Evolutionary conservation across 2,797 vertebrate genomes (phyloP).

Genomic region (Geotrypetes seraphini): DNA sequence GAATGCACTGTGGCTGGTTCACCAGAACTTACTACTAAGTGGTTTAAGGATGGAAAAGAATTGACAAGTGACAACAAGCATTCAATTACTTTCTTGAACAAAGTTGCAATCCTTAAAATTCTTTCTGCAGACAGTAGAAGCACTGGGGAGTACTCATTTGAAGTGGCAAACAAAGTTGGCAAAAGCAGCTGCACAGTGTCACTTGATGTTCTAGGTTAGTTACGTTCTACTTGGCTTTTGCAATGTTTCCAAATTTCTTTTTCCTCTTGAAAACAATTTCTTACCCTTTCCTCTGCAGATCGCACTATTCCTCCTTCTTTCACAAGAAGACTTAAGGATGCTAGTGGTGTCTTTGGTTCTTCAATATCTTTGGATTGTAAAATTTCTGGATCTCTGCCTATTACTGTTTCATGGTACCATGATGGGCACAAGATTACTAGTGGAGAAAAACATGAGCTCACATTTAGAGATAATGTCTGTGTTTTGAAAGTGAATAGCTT

Average conservation of each 20-base stretch:
- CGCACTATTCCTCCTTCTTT: slow-evolving; percentile 88
- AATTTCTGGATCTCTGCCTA: slow-evolving; percentile 85
- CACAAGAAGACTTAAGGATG: slow-evolving; percentile 82
- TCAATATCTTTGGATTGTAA: slow-evolving; percentile 78
- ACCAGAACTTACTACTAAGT: slow-evolving; percentile 83
- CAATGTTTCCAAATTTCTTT: neutral
- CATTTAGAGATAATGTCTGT: slow-evolving; percentile 77
- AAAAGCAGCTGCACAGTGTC: slow-evolving; percentile 86
- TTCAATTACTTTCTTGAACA: slow-evolving; percentile 81
- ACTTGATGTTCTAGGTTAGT: slow-evolving; percentile 85
- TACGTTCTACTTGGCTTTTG: neutral
- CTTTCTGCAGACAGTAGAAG: slow-evolving; percentile 76
- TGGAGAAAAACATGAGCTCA: slow-evolving; percentile 71
- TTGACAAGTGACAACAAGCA: slow-evolving; percentile 80
- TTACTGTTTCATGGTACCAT: slow-evolving; percentile 87
- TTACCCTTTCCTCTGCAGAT: slow-evolving; percentile 58
- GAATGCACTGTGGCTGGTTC: slow-evolving; percentile 86
- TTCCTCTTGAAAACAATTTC: neutral
- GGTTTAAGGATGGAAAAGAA: slow-evolving; percentile 88
- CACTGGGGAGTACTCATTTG: slow-evolving; percentile 83
- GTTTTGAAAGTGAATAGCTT: slow-evolving; percentile 63
- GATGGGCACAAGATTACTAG: slow-evolving; percentile 75
- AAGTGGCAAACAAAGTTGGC: slow-evolving; percentile 90
- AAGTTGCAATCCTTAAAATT: slow-evolving; percentile 80
- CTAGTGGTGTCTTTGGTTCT: slow-evolving; percentile 65